Evolutionary conservation across 1,140 invertebrate species (phyloP), one percentile per base, ranked within the genome.

Genomic region (Pseudomyrmex sp.): DNA sequence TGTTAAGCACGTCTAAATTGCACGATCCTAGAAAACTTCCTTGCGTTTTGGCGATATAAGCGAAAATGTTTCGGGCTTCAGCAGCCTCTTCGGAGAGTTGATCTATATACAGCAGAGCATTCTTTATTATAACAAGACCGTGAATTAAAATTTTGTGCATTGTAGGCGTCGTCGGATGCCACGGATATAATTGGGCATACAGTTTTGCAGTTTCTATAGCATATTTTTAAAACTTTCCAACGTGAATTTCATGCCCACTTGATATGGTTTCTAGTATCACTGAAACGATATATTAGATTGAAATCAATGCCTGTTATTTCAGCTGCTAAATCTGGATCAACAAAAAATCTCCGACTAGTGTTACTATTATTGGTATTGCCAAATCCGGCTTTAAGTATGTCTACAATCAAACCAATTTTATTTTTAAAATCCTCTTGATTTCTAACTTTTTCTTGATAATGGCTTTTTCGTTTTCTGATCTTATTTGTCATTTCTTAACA

Each of bases 341-440:
- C 52, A 85, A 94, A 94, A 86, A 94, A 94, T 84, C 90, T 88
- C 83, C 91, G 74, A 12, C 79, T 82, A 0, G 92, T 93, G 68
- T 94, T 94, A 7, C 90, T 88, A 8, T 52, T 26, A 68, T 85
- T 85, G 0, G 63, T 89, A 62, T 89, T 74, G 0, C 56, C 70
- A 23, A 74, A 74, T 1, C 58, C 70, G 5, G 70, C n/a, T 20
- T 93, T 94, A 0, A 90, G 91, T 13, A 91, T 52, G 85, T 94
- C 92, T 61, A 93, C 88, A 35, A 93, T 76, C 1, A 93, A 69
- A 0, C 89, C 88, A 8, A 88, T 77, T 87, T 90, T 50, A 23
- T 80, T 82, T 80, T 82, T 83, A 46, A 88, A 93, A 8, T 46
- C 46, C 15, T 75, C 15, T 44, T 72, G 79, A 74, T 74, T 13